A percentile compares a stretch with the other conserved stretches of the same genome.
Evolutionary conservation across 2,797 vertebrate genomes (phyloP).

Genomic region (Hemibagrus guttatus): DNA sequence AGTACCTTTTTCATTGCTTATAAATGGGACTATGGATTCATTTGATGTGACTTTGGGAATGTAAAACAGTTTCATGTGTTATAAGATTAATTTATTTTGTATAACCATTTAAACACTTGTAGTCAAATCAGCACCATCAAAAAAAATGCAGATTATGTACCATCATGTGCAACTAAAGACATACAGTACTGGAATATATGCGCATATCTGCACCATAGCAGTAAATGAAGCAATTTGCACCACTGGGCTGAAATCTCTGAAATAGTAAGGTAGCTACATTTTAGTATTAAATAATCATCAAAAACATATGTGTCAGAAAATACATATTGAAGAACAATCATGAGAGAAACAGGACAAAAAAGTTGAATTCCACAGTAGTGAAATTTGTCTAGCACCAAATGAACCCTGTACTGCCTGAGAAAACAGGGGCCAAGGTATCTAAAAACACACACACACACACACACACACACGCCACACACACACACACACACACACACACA

Average conservation of each 20-base stretch:
- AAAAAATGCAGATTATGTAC: constrained; percentile 75
- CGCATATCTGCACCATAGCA: constrained; percentile 65
- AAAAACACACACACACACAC: constrained; percentile 43
- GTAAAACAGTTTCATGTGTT: constrained; percentile 64
- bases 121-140: constrained; percentile 82
- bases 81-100: constrained; percentile 76
- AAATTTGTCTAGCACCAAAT: constrained; percentile 73
- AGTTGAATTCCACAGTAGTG: constrained; percentile 70
- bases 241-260: constrained; percentile 46
- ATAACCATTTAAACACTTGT: constrained; percentile 57
- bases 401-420: constrained; percentile 49
- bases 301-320: constrained; percentile 53
- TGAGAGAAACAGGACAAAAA: constrained; percentile 44
- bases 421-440: constrained; percentile 43
- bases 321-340: constrained; percentile 55
- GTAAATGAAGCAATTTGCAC: constrained; percentile 49
- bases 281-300: constrained; percentile 69
- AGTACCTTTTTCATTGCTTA: neutral
- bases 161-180: constrained; percentile 77
- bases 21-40: no score
- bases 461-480: constrained; percentile 22
- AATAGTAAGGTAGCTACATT: constrained; percentile 57
- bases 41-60: neutral
- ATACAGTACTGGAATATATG: constrained; percentile 77
- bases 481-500: constrained; percentile 26